A percentile compares a stretch with the other conserved stretches of the same genome.
Evolutionary conservation across 1,140 invertebrate species (phyloP).

Genomic region (Dendroctonus valens): DNA sequence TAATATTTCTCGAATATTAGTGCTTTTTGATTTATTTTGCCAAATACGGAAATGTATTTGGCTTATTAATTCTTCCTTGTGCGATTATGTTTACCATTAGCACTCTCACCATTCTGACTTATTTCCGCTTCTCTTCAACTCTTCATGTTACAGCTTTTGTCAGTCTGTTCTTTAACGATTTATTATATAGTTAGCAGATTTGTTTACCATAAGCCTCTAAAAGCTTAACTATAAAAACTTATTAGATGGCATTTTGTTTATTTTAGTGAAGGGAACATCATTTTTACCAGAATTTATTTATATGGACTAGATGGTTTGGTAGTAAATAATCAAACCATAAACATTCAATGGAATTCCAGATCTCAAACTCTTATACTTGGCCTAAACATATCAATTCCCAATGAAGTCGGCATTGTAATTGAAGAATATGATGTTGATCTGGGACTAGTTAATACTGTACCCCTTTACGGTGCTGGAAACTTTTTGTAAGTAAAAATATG

Average conservation of each 20-base stretch:
- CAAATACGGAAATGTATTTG: too few relatives aligned
- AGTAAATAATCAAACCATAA: background rate
- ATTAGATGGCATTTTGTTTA: background rate
- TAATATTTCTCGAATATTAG: too few relatives aligned
- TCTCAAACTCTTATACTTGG: background rate
- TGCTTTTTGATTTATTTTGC: too few relatives aligned
- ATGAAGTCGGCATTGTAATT: background rate
- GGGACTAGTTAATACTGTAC: background rate
- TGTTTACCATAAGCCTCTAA: background rate
- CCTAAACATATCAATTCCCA: background rate
- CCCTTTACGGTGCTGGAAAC: background rate
- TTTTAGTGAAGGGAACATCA: conserved; percentile 2
- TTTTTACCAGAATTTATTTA: background rate
- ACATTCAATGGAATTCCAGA: background rate
- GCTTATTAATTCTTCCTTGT: too few relatives aligned
- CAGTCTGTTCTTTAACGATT: background rate
- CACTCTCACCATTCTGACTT: background rate
- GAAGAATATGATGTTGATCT: background rate
- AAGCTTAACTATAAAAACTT: background rate
- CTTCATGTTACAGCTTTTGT: background rate
- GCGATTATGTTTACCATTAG: background rate
- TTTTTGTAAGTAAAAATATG: background rate
- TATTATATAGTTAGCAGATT: background rate
- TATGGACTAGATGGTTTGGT: conserved; percentile 2
- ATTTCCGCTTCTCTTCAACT: background rate